Base-by-base conservation (phyloP, 2,113 vertebrate species). In the Panthera uncia region DNA sequence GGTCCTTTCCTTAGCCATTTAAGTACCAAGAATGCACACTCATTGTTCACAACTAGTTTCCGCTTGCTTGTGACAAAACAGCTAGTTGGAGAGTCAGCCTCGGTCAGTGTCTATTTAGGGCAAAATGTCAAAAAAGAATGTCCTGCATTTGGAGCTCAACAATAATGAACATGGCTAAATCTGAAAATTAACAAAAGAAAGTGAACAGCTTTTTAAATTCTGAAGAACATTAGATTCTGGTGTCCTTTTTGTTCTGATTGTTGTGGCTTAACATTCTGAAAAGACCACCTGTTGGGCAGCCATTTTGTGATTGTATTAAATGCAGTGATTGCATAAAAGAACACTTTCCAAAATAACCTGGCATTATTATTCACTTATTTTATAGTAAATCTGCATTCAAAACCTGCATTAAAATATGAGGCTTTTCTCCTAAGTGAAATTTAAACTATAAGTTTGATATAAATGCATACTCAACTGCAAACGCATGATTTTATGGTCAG, bases 91-190 rank as follows among this genome's bases (percentile, higher is more conserved):
- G 99, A 99, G 99, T 99, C 99, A 99, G 99, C 99, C 99, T 99
- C 98, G 99, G 99, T 99, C 99, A 99, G 99, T 99, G 99, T 99
- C 99, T 99, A 99, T 99, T 99, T 99, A 99, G 99, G 99, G 99
- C 99, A 99, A 99, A 99, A 99, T 99, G 99, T 99, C 99, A 99
- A 99, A 99, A 99, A 99, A 99, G 99, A 99, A 99, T 99, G 99
- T 99, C 99, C 99, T 99, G 99, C 99, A 99, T 99, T 99, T 99
- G 99, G 99, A 99, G 98, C 99, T 98, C 99, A 99, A 99, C 99
- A 99, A 99, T 99, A 99, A 99, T 98, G 99, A 99, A 99, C 99
- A 99, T 99, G 99, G 99, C 99, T 99, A 99, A 99, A 99, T 99
- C 99, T 99, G 99, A 99, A 99, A 99, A 98, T 99, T 99, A 99